Evolutionary conservation across 2,888 invertebrate genomes (phyloP), one percentile per base, ranked within the genome.

Genomic region (Mechanitis mazaeus): DNA sequence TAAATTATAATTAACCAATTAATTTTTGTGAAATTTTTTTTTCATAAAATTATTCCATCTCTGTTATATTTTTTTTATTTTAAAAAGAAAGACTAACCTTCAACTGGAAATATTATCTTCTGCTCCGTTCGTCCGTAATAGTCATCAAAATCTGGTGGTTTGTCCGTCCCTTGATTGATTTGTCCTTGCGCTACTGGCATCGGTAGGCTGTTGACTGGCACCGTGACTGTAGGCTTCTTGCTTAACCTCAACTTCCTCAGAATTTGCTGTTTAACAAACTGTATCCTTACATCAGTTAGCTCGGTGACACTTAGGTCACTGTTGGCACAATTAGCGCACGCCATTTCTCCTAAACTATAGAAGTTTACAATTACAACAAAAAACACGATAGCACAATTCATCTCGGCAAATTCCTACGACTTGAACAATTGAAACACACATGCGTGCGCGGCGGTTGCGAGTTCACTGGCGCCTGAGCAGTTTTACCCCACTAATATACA

Each of bases 71-170:
- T 42, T 42, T 42, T 42, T 7, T 42, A 7, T 31, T 50, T 28
- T 50, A 31, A 28, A 3, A 3, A 50, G 20, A 58, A 12, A 45
- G 42, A 73, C 83, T 81, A 79, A 95, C 95, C 95, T 92, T 94
- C 93, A 74, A 94, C 93, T 0, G 95, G 93, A 72, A 96, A 95
- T 54, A 96, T 93, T 56, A 96, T 95, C 71, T 95, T 95, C 87
- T 95, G 95, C 68, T 95, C 95, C 11, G 95, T 96, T 74, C 95
- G 92, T 35, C 95, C 96, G 73, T 95, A 96, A 71, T 95, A 96
- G 73, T 95, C 95, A 72, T 96, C 96, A 1, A 92, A 85, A 63
- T 92, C 92, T 7, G 88, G 85, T 33, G 93, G 92, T 62, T 92
- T 91, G 65, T 91, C 91, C 20, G 91, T 88, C 0, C 91, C 90